Evolutionary conservation across 2,113 vertebrate species (phyloP), one percentile per base, ranked within the genome.

Genomic region (Corythoichthys intestinalis): DNA sequence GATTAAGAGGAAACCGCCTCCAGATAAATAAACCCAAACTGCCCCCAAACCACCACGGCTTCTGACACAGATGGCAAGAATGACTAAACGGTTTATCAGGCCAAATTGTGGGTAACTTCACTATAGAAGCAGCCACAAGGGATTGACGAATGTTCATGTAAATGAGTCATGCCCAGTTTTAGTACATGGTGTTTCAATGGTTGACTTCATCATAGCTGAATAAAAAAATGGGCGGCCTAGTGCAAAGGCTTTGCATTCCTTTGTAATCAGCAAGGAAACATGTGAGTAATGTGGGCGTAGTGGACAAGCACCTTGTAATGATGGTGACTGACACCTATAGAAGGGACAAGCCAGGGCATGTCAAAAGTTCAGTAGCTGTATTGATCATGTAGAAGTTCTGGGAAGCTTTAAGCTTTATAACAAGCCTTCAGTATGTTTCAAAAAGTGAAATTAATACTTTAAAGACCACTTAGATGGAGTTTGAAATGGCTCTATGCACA

Each of bases 261-360:
- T 62, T 60, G 50, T 67, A 58, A 39, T 2, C 11, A 6, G 11
- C 3, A 1, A 17, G 4, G 1, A 74, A 81, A 73, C 74, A 87
- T 85, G 84, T 50, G 38, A 74, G 53, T 75, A 86, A 91, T 85
- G 83, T 73, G 78, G 70, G 81, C 74, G 75, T 71, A 65, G 58
- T 65, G n/a, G 52, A 28, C 35, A 11, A 63, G 39, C 62, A 41
- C 50, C 56, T 67, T 66, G 71, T 75, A 47, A 53, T 47, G 58
- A 53, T 34, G 54, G 61, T 68, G 69, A 72, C 67, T 57, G 49
- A 72, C 67, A 58, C 46, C 41, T 49, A 47, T 9, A 47, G 62
- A 59, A 38, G 1, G 34, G 62, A 74, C 82, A 81, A 72, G 85
- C 63, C 58, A 17, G 12, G 79, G 74, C 85, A 78, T 74, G 75